phyloP scores from a whole-genome alignment of 1,140 invertebrate species.

The Daktulosphaira vitifoliae region DNA sequence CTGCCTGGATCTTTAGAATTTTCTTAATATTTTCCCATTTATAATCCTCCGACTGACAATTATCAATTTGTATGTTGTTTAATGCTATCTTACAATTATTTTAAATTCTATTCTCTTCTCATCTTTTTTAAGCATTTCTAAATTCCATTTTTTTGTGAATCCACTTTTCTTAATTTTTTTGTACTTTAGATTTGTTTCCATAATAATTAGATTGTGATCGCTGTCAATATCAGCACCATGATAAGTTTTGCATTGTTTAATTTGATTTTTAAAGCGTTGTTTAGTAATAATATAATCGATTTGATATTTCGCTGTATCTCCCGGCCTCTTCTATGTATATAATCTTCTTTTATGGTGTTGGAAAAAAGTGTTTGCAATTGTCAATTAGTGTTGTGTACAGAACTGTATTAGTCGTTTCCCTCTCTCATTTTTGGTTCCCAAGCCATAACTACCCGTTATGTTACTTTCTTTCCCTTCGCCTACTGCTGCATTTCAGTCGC shows the following conservation, averaged over 20 bases:
- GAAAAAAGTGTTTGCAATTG: constrained; percentile 34
- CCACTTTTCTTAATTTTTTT: neutral
- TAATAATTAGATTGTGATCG: neutral
- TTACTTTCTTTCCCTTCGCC: neutral
- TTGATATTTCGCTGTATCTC: constrained; percentile 40
- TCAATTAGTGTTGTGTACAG: neutral
- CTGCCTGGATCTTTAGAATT: constrained; percentile 7
- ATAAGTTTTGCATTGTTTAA: neutral
- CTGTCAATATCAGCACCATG: constrained; percentile 12
- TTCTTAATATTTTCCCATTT: neutral
- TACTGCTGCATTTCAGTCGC: constrained; percentile 4
- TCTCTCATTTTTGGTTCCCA: constrained; percentile 5
- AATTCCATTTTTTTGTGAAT: neutral
- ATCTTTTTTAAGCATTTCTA: constrained; percentile 10
- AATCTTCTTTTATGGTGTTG: constrained; percentile 38
- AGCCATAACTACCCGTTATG: neutral
- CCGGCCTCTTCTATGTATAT: constrained; percentile 41
- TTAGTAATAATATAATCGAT: constrained; percentile 41
- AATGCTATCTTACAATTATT: constrained; percentile 19
- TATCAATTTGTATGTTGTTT: constrained; percentile 7
- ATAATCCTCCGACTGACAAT: neutral
- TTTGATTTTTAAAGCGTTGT: constrained; percentile 6
- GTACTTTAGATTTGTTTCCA: constrained; percentile 2
- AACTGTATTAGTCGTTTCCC: constrained; percentile 21
- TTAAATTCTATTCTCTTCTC: constrained; percentile 9